Evolutionary conservation across 2,113 vertebrate species (phyloP).

Genomic region (Pavo muticus): DNA sequence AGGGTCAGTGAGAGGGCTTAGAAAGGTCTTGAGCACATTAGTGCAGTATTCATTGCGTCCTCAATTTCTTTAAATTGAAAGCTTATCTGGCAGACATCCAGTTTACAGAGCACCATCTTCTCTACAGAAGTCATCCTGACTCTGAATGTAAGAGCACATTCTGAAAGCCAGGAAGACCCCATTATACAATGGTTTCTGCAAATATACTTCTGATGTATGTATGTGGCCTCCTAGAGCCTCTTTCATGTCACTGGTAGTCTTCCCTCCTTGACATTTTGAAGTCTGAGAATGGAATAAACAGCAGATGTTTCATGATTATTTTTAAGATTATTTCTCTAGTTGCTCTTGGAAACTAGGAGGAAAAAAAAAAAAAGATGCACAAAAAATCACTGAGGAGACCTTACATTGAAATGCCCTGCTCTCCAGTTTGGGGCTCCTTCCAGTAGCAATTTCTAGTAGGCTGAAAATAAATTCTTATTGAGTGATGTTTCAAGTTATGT

Average conservation of each 20-base stretch:
- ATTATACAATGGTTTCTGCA: not conserved
- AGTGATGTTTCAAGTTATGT: not conserved
- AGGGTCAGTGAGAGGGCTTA: not conserved
- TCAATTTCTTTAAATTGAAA: not conserved
- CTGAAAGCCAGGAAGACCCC: not conserved
- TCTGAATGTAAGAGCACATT: not conserved
- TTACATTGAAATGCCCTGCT: not conserved
- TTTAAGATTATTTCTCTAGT: not conserved
- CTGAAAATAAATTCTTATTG: not conserved
- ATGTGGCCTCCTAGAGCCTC: not conserved
- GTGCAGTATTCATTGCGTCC: not conserved
- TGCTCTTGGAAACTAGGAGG: not conserved
- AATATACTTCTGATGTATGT: not conserved
- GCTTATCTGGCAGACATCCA: not conserved
- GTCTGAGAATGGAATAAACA: not conserved
- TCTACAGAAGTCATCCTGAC: not conserved
- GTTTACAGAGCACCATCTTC: not conserved
- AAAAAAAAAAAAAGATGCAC: not conserved
- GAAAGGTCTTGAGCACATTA: not conserved
- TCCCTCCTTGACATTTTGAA: not conserved
- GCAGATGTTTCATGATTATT: not conserved
- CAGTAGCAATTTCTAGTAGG: not conserved
- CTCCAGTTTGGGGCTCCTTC: not conserved
- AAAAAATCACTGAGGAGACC: not conserved
- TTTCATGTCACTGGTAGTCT: not conserved